Evolutionary conservation across 1,140 invertebrate species (phyloP).

Genomic region (Protaetia brevitarsis): DNA sequence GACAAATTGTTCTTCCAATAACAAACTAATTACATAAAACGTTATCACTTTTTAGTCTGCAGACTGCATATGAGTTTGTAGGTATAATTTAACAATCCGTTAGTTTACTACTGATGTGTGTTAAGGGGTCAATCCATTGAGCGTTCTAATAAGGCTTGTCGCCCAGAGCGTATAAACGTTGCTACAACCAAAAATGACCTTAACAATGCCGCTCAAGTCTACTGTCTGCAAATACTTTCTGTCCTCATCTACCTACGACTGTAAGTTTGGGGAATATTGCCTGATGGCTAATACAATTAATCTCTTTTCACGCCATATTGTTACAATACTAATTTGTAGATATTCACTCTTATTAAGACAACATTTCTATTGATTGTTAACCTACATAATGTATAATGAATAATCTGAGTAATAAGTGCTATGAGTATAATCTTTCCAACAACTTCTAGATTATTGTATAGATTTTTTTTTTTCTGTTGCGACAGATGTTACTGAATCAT

Average conservation of each 20-base stretch:
- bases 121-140: neutral
- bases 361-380: neutral
- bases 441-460: too few relatives aligned
- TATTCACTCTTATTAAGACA: neutral
- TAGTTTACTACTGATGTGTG: neutral
- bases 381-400: too few relatives aligned
- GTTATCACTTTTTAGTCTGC: constrained; percentile 5
- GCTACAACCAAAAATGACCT: constrained; percentile 7
- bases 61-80: neutral
- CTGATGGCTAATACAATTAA: neutral
- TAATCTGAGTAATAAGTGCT: too few relatives aligned
- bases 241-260: neutral
- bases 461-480: too few relatives aligned
- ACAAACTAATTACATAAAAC: neutral
- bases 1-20: neutral
- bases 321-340: neutral
- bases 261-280: neutral
- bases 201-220: neutral
- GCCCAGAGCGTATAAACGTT: too few relatives aligned
- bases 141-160: neutral
- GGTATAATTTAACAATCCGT: neutral
- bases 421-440: too few relatives aligned
- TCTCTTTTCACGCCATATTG: neutral
- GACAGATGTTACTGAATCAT: too few relatives aligned
- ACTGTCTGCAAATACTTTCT: neutral